Evolutionary conservation across 2,113 vertebrate species (phyloP).

Genomic region (Halcyon senegalensis): DNA sequence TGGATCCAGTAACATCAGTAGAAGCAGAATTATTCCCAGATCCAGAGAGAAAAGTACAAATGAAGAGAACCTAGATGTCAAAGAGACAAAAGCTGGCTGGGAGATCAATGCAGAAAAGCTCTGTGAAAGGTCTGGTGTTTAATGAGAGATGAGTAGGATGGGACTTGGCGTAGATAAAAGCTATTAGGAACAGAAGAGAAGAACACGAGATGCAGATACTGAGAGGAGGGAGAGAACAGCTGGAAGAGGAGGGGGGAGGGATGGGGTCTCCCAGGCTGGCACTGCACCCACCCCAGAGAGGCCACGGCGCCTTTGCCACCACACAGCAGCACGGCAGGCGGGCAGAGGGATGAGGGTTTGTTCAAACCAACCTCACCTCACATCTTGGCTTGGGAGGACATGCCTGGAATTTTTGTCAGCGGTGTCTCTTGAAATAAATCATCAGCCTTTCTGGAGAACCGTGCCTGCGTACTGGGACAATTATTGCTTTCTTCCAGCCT

Average conservation of each 20-base stretch:
- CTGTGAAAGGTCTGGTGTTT: background rate
- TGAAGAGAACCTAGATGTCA: background rate
- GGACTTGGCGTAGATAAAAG: background rate
- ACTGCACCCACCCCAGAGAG: background rate
- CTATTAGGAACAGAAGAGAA: background rate
- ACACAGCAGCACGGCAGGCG: background rate
- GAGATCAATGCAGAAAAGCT: slow-evolving; percentile 1
- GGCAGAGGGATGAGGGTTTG: background rate
- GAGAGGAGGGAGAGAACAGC: background rate
- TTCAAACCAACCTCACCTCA: background rate
- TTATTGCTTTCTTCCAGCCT: slow-evolving; percentile 38
- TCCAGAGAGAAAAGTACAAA: slow-evolving; percentile 14
- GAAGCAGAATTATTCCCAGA: slow-evolving; percentile 12
- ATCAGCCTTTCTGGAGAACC: background rate
- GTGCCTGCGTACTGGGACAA: background rate
- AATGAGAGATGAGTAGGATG: background rate
- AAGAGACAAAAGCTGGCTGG: slow-evolving; percentile 16
- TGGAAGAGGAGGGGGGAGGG: background rate
- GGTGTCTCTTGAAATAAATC: background rate
- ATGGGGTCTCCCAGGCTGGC: fast-evolving
- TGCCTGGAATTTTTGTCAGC: background rate
- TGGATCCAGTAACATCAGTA: background rate
- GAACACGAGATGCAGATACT: background rate
- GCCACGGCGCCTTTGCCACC: background rate
- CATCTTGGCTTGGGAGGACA: background rate